Percentiles rank a stretch among this genome's conserved stretches.
Conservation (phyloP, 1,140 invertebrate genomes). For the Nasonia vitripennis region DNA sequence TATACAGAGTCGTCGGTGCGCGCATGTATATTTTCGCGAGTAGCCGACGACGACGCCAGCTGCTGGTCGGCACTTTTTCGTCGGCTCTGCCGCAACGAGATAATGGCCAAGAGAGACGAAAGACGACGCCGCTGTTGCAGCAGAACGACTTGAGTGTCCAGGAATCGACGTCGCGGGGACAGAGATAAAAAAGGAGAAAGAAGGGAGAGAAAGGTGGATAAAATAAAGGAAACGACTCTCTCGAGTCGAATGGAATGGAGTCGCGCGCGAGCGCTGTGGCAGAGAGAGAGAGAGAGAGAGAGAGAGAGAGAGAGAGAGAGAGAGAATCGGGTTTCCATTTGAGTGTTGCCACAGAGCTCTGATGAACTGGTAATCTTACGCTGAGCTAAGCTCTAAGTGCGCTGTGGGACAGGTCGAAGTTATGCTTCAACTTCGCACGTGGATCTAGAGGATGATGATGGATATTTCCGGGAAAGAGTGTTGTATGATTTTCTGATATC, state of each 20-base stretch:
- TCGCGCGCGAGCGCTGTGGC: neutral
- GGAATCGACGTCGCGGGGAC: constrained; percentile 12
- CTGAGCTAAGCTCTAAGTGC: neutral
- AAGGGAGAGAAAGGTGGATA: constrained; percentile 3
- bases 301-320: no score
- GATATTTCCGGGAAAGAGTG: no score
- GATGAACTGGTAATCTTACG: constrained; percentile 27
- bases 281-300: no score
- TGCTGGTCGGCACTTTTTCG: neutral
- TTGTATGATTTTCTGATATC: no score
- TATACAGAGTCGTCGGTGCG: neutral
- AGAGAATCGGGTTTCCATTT: constrained; percentile 18
- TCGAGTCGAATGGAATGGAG: constrained; percentile 13
- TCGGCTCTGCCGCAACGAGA: neutral
- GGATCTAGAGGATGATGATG: no score
- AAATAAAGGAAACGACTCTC: constrained; percentile 29
- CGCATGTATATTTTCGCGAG: neutral
- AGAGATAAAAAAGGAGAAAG: constrained; percentile 11
- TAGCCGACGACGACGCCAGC: neutral
- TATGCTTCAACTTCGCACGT: neutral
- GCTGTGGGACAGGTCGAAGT: neutral
- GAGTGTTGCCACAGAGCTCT: neutral
- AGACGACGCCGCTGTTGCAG: neutral
- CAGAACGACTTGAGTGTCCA: neutral
- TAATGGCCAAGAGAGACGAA: neutral